Percentiles rank a stretch among this genome's conserved stretches.
phyloP scores from a whole-genome alignment of 2,113 vertebrate species.

The Pelobates fuscus region DNA sequence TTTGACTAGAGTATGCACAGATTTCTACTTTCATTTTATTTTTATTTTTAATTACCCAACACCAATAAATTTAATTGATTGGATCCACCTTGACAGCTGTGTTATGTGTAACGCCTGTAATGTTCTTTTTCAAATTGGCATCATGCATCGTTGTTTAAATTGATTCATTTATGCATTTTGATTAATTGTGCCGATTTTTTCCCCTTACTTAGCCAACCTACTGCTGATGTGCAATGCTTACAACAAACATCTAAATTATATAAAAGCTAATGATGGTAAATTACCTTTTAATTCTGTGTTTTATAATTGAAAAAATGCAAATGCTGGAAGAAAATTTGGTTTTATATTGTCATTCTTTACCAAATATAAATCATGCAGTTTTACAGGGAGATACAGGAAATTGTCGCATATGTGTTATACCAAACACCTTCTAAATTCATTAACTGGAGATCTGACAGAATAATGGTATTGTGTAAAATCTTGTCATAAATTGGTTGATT shows the following conservation, averaged over 20 bases:
- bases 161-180: conserved; percentile 29
- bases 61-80: conserved; percentile 19
- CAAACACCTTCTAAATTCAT: no score
- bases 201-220: background rate
- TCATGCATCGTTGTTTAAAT: conserved; percentile 32
- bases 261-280: conserved; percentile 33
- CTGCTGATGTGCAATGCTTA: conserved; percentile 17
- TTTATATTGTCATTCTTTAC: conserved; percentile 11
- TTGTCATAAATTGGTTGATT: no score
- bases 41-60: conserved; percentile 31
- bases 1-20: background rate
- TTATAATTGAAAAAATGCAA: conserved; percentile 45
- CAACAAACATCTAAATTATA: conserved; percentile 38
- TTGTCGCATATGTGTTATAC: no score
- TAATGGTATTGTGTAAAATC: no score
- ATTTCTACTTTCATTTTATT: conserved; percentile 36
- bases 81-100: conserved; percentile 34
- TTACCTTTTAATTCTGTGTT: conserved; percentile 33
- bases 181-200: background rate
- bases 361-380: conserved; percentile 4
- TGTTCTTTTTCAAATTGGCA: conserved; percentile 29
- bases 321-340: conserved; percentile 18
- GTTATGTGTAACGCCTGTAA: conserved; percentile 4
- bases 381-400: background rate
- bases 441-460: no score